Evolutionary conservation across 1,140 invertebrate genomes (phyloP).

Genomic region (Neuroterus valhalla): DNA sequence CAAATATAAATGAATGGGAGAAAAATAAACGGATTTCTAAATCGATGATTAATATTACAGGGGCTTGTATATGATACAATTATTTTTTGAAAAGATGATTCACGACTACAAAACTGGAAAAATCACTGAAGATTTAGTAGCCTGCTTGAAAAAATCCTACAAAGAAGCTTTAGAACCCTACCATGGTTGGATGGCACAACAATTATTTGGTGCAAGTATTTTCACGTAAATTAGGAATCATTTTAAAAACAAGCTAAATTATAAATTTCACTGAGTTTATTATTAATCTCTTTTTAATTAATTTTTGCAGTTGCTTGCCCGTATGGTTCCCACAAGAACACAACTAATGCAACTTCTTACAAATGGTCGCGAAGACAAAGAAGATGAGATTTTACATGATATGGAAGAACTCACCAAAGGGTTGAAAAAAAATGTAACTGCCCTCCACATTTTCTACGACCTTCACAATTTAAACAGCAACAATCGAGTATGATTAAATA

Average conservation of each 20-base stretch:
- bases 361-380: constrained; percentile 54
- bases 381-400: constrained; percentile 56
- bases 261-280: neutral
- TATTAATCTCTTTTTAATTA: constrained; percentile 15
- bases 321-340: constrained; percentile 66
- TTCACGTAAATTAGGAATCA: neutral
- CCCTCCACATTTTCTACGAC: constrained; percentile 60
- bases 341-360: constrained; percentile 65
- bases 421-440: constrained; percentile 60
- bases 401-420: constrained; percentile 59
- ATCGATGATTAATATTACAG: constrained; percentile 67
- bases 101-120: constrained; percentile 71
- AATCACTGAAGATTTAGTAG: constrained; percentile 75
- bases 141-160: constrained; percentile 78
- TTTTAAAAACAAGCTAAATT: neutral
- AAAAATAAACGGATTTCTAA: constrained; percentile 5
- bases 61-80: constrained; percentile 78
- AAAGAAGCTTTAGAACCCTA: constrained; percentile 79
- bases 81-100: constrained; percentile 77
- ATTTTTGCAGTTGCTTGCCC: constrained; percentile 63
- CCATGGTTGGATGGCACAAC: constrained; percentile 81
- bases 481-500: neutral
- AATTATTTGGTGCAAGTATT: constrained; percentile 79
- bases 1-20: neutral
- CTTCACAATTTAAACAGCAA: constrained; percentile 55